Percentiles rank a stretch among this genome's conserved stretches.
These are phyloP conservation scores for Picus viridis DNA, from an alignment of 2,797 vertebrate genomes.

Conservation along the genomic window DNA sequence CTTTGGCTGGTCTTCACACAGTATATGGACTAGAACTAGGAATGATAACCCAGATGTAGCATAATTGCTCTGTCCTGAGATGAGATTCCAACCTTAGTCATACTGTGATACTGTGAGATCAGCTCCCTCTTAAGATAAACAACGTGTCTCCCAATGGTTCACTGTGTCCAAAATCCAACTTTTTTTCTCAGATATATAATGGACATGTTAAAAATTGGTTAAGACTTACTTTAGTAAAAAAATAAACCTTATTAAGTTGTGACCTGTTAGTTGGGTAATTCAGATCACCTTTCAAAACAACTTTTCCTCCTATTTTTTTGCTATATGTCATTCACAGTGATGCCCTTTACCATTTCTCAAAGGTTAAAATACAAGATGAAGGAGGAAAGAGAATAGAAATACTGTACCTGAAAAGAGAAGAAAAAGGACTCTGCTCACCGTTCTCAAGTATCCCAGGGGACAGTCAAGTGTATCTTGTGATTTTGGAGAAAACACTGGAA, in stretches of 20 bases:
- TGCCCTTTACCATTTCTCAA: neutral
- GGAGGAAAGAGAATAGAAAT: neutral
- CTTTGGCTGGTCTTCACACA: neutral
- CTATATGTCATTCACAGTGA: neutral
- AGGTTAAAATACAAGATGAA: neutral
- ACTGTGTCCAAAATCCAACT: neutral
- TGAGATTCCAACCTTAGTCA: too few species aligned
- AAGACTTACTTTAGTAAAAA: neutral
- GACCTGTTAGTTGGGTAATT: neutral
- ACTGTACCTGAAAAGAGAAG: neutral
- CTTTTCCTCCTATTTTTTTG: neutral
- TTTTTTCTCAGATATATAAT: neutral
- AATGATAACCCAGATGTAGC: neutral
- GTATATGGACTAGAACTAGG: neutral
- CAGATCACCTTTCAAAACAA: neutral
- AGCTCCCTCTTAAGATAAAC: neutral
- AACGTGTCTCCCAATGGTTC: accelerated
- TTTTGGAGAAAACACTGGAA: slow-evolving; percentile 14
- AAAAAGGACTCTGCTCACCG: neutral
- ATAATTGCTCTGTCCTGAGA: neutral
- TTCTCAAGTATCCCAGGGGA: neutral
- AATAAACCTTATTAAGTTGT: neutral
- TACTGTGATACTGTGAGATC: too few species aligned
- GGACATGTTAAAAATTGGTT: neutral
- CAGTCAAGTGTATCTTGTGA: neutral